Evolutionary conservation across 1,140 invertebrate species (phyloP).

Genomic region (Ips typographus): DNA sequence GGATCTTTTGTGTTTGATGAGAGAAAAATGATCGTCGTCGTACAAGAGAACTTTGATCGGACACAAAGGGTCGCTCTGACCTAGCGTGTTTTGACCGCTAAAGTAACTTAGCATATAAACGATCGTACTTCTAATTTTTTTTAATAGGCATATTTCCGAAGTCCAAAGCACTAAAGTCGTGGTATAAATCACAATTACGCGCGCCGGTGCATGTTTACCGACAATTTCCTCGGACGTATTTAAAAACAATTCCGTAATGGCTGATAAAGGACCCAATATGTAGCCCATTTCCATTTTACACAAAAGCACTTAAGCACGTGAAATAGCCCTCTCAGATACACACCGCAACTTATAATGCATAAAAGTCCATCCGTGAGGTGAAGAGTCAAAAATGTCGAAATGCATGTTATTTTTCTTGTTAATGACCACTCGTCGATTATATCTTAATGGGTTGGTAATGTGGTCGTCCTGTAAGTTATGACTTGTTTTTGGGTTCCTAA

Average conservation of each 20-base stretch:
- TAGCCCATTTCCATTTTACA: constrained; percentile 22
- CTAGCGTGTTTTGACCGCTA: background rate
- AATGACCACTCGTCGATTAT: background rate
- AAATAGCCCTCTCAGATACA: constrained; percentile 5
- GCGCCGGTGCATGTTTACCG: constrained; percentile 9
- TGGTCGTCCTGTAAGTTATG: too few species aligned
- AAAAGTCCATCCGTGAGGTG: background rate
- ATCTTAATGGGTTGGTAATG: constrained; percentile 18
- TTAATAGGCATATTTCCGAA: constrained; percentile 3
- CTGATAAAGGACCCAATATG: constrained; percentile 17
- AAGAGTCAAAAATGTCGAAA: constrained; percentile 16
- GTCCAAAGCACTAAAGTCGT: background rate
- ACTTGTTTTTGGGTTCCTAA: too few species aligned
- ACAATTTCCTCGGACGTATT: constrained; percentile 11
- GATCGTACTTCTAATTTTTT: background rate
- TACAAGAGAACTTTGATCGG: too few species aligned
- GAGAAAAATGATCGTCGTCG: background rate
- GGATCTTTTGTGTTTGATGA: constrained; percentile 4
- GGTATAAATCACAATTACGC: constrained; percentile 14
- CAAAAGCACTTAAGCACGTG: constrained; percentile 21
- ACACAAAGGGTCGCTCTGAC: too few species aligned
- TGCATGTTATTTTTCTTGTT: constrained; percentile 14
- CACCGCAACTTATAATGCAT: background rate
- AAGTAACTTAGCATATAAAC: constrained; percentile 7
- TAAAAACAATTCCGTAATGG: constrained; percentile 23